Base-by-base conservation (phyloP, 2,113 vertebrate genomes). In the Thalassoma bifasciatum region DNA sequence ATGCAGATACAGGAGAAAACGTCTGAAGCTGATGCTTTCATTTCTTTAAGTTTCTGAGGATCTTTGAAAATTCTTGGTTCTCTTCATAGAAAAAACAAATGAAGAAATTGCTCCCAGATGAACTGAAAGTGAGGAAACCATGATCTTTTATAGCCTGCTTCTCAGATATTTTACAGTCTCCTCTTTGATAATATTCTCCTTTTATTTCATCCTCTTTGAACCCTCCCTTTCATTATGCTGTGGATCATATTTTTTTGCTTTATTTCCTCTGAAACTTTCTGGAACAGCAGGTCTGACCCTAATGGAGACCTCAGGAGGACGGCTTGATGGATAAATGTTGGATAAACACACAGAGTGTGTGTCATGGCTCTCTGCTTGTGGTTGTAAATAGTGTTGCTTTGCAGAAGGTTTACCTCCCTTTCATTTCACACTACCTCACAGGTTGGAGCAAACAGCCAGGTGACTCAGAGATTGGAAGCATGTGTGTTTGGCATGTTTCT, bases 401-500 rank as follows among this genome's bases (percentile, higher is more conserved):
- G 30, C 37, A 49, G 47, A 22, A 47, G 81, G 72, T 72, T 82
- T 76, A 80, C 52, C 77, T 49, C 70, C 72, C 61, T 47, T 79
- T 60, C 34, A 63, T 67, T 80, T 66, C 6, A 14, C 1, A 70
- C 80, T 75, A 72, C 81, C 78, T 87, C 79, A 86, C 50, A 59
- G 60, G 34, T 63, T 83, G 77, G 76, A 81, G 21, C 10, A 52
- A 68, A 72, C 67, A 58, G 10, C 2, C 17, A 59, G 52, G 66
- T 79, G 78, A 78, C 74, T 75, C 61, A 84, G 79, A 86, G 82
- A 91, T 82, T 83, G 65, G 56, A 89, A 88, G 74, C 91, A 89
- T 84, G 66, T 88, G 84, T 81, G 58, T 75, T 57, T 46, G 69
- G 47, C 49, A 56, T 69, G 72, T 85, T 84, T 77, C 65, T 66